phyloP scores from a whole-genome alignment of 2,113 vertebrate species.

The Xyliphius kryptos region DNA sequence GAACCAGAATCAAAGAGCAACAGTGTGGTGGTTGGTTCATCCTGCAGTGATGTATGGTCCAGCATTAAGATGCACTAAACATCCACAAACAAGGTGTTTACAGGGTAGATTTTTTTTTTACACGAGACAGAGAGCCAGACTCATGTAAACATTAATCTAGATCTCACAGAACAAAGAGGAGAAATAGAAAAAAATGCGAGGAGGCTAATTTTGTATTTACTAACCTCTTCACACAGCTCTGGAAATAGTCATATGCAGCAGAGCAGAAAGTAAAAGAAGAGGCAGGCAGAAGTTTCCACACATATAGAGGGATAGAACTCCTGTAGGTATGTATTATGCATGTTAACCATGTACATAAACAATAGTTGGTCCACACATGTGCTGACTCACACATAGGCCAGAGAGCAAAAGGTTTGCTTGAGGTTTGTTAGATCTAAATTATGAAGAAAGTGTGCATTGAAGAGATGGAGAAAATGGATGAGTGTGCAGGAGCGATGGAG shows the following conservation, averaged over 20 bases:
- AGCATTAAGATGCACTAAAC: too few relatives aligned
- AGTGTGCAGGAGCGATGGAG: conserved; percentile 54
- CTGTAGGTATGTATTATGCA: too few relatives aligned
- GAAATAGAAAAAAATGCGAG: conserved; percentile 15
- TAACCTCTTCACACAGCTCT: conserved; percentile 41
- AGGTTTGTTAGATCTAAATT: conserved; percentile 54
- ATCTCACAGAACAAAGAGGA: conserved; percentile 32
- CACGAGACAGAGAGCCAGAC: conserved; percentile 39
- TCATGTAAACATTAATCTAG: conserved; percentile 38
- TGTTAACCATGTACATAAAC: too few relatives aligned
- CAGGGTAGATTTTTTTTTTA: too few relatives aligned
- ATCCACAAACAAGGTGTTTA: too few relatives aligned
- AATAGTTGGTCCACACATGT: conserved; percentile 11
- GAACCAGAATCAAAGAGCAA: too few relatives aligned
- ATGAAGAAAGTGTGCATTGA: conserved; percentile 46
- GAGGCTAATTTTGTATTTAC: conserved; percentile 46
- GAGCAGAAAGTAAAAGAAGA: conserved; percentile 55
- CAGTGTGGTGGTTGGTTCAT: too few relatives aligned
- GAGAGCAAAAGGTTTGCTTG: conserved; percentile 49
- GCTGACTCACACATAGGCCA: conserved; percentile 50
- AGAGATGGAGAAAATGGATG: conserved; percentile 59
- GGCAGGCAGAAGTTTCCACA: conserved; percentile 59
- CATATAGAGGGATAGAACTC: conserved; percentile 31
- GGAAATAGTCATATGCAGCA: conserved; percentile 69
- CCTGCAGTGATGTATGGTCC: too few relatives aligned